Evolutionary conservation across 2,113 vertebrate species (phyloP).

Genomic region (Stegastes partitus): DNA sequence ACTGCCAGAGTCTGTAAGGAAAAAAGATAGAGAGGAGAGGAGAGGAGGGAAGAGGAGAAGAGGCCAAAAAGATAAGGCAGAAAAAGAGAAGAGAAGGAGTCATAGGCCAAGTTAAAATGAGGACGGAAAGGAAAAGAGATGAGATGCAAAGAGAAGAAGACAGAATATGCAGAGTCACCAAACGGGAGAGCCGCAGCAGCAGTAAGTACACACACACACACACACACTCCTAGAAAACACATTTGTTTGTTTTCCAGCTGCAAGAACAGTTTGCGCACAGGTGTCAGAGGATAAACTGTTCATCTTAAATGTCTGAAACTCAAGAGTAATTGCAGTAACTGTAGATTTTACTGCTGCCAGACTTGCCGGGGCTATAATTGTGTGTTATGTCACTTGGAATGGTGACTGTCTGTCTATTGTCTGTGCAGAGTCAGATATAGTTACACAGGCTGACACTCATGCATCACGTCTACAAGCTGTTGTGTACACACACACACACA

Average conservation of each 20-base stretch:
- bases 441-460: conserved; percentile 52
- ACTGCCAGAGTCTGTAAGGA: conserved; percentile 50
- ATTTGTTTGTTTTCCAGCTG: conserved; percentile 26
- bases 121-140: conserved; percentile 13
- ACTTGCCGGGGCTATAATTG: conserved; percentile 17
- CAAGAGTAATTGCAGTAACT: conserved; percentile 38
- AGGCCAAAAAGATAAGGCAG: conserved; percentile 19
- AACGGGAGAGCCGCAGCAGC: conserved; percentile 16
- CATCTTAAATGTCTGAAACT: conserved; percentile 37
- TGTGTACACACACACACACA: conserved; percentile 21
- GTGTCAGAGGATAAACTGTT: conserved; percentile 29
- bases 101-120: conserved; percentile 40
- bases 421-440: conserved; percentile 59
- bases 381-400: conserved; percentile 50
- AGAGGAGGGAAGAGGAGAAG: conserved; percentile 33
- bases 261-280: conserved; percentile 1
- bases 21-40: conserved; percentile 39
- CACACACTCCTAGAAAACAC: conserved; percentile 22
- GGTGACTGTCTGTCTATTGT: conserved; percentile 67
- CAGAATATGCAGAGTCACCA: conserved; percentile 4
- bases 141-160: conserved; percentile 9
- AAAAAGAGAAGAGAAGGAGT: neutral
- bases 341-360: conserved; percentile 8
- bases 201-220: conserved; percentile 42
- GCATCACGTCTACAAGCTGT: conserved; percentile 16